A percentile compares a stretch with the other conserved stretches of the same genome.
Conservation (phyloP, 2,888 invertebrate genomes). For the Plebejus melissa region DNA sequence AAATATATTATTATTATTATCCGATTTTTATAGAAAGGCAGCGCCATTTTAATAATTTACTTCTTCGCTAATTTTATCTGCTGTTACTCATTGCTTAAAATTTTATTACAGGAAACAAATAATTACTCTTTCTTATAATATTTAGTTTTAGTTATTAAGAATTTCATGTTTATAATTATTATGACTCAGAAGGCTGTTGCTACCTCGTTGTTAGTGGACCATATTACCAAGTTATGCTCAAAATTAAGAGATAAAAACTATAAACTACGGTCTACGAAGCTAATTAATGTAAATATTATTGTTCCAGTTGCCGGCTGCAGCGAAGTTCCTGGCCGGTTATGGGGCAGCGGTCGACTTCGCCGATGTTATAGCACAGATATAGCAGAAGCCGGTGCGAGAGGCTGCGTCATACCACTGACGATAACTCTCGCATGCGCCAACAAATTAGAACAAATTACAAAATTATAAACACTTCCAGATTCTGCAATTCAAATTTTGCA, state of each 20-base stretch:
- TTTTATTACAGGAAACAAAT: background rate
- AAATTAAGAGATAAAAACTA: background rate
- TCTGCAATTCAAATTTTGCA: constrained; percentile 32
- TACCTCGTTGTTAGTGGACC: background rate
- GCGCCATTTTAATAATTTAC: no score
- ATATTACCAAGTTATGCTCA: background rate
- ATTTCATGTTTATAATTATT: background rate
- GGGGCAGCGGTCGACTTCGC: constrained; percentile 67
- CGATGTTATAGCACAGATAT: constrained; percentile 36
- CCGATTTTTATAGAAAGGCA: background rate
- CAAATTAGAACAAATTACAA: constrained; percentile 34
- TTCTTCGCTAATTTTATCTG: background rate
- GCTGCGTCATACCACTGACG: constrained; percentile 49
- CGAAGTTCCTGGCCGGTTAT: constrained; percentile 65
- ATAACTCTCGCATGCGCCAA: constrained; percentile 43
- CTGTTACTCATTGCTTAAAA: background rate
- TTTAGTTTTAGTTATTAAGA: no score
- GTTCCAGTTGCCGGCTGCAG: constrained; percentile 69
- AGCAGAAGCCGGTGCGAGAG: constrained; percentile 44
- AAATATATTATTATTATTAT: background rate
- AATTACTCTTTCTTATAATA: background rate
- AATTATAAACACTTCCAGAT: constrained; percentile 39
- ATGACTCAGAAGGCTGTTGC: background rate
- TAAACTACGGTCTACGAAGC: constrained; percentile 6
- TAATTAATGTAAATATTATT: constrained; percentile 41